Base-by-base conservation (phyloP, 2,113 vertebrate genomes). In the Guaruba guarouba region DNA sequence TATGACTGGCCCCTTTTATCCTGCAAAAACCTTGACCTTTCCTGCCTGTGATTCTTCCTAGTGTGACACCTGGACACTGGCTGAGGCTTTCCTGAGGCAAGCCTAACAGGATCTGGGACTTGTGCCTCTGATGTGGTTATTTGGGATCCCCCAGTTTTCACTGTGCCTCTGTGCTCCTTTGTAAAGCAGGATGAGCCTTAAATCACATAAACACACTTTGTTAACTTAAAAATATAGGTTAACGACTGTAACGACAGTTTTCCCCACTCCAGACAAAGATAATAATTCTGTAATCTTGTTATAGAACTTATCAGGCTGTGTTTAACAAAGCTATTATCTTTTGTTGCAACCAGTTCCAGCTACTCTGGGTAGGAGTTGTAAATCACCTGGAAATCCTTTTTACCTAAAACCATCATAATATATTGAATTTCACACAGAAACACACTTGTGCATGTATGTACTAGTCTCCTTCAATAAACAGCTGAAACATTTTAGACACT, bases 71-170 rank as follows among this genome's bases (percentile, higher is more conserved):
- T 46, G 22, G 24, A 31, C 8, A 27, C 5, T 31, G 24, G 6
- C n/a, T 85, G 61, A 69, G 17, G 25, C 0, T 75, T 1, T 88
- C 25, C 61, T 62, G 51, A 19, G 17, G 25, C 15, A 82, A 51
- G 3, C 33, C 27, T 62, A 43, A 51, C 6, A 62, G 29, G 15
- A 67, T 4, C 10, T 85, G 37, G 13, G 54, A 12, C 5, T n/a
- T 1, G 1, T 17, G 4, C 52, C 24, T 57, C 37, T 67, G 51
- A 52, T 31, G 22, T 33, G 8, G 7, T 73, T 85, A 6, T 3
- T 52, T 1, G 10, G 3, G 6, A 70, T 75, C 6, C 11, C 6
- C 2, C 5, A 39, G 2, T 66, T 10, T 0, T 67, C n/a, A 44
- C 7, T 33, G 24, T 54, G 31, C 8, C 27, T 82, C 67, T 91